These are phyloP conservation scores for Mallotus villosus DNA, from an alignment of 2,797 vertebrate genomes.

Conservation along the genomic window DNA sequence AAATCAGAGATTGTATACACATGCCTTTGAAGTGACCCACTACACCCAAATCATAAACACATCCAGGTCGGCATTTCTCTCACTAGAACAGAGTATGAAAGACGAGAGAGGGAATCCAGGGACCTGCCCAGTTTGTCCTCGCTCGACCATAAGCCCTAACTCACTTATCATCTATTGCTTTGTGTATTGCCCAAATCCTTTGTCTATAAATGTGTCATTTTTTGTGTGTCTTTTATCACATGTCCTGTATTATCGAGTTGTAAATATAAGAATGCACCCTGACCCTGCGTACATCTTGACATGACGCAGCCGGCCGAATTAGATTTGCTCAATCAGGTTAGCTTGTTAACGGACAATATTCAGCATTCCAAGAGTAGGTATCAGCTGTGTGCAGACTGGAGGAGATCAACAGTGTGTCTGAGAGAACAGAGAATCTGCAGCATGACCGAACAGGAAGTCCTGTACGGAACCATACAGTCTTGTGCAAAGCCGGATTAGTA, in stretches of 20 bases:
- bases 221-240: too few relatives aligned
- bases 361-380: conserved; percentile 2
- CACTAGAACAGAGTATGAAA: too few relatives aligned
- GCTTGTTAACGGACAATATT: conserved; percentile 6
- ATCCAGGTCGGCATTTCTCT: conserved; percentile 26
- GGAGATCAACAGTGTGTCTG: too few relatives aligned
- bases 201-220: not conserved
- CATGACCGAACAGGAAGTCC: too few relatives aligned
- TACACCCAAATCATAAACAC: conserved; percentile 33
- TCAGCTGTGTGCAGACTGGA: too few relatives aligned
- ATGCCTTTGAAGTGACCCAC: conserved; percentile 54
- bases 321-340: conserved; percentile 3
- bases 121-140: too few relatives aligned
- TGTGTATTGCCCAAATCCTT: not conserved
- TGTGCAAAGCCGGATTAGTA: too few relatives aligned
- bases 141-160: not conserved
- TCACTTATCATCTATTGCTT: not conserved
- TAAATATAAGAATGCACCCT: not conserved
- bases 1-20: conserved; percentile 54
- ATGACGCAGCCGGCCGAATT: not conserved
- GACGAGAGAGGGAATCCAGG: not conserved
- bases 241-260: not conserved
- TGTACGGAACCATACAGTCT: too few relatives aligned
- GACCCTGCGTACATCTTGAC: not conserved
- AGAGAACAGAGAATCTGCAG: too few relatives aligned